These are phyloP conservation scores for Trichacis sp. DNA, from an alignment of 2,888 invertebrate genomes.

Conservation along the genomic window DNA sequence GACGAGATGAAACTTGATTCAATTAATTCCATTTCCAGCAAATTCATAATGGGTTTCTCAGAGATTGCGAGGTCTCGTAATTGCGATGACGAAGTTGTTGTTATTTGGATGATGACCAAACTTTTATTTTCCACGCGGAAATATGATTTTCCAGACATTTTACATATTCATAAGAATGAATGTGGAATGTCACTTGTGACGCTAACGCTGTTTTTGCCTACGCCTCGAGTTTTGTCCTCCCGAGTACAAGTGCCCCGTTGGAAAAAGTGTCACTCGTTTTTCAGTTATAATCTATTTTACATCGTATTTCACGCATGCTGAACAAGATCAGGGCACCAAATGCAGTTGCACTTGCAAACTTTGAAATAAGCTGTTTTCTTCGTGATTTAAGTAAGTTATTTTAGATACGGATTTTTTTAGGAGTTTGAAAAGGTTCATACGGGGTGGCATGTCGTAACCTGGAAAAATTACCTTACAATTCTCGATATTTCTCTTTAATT, in stretches of 20 bases:
- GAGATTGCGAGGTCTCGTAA: not conserved
- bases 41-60: not conserved
- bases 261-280: constrained; percentile 4
- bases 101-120: not conserved
- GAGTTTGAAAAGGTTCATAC: not conserved
- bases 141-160: not conserved
- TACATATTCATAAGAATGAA: constrained; percentile 2
- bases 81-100: not conserved
- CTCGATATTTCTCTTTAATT: too few relatives aligned
- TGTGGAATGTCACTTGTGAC: not conserved
- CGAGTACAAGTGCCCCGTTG: constrained; percentile 3
- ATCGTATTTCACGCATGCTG: constrained; percentile 1
- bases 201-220: not conserved
- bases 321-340: not conserved
- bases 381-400: not conserved
- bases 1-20: not conserved
- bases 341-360: not conserved
- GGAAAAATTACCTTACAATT: too few relatives aligned
- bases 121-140: not conserved
- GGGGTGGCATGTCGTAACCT: too few relatives aligned
- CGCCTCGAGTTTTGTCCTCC: not conserved
- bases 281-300: constrained; percentile 6
- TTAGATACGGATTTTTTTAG: not conserved
- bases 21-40: not conserved
- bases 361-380: not conserved